A percentile compares a stretch with the other conserved stretches of the same genome.
These are phyloP conservation scores for Cathartes aura DNA, from an alignment of 2,113 vertebrate genomes.

Conservation along the genomic window DNA sequence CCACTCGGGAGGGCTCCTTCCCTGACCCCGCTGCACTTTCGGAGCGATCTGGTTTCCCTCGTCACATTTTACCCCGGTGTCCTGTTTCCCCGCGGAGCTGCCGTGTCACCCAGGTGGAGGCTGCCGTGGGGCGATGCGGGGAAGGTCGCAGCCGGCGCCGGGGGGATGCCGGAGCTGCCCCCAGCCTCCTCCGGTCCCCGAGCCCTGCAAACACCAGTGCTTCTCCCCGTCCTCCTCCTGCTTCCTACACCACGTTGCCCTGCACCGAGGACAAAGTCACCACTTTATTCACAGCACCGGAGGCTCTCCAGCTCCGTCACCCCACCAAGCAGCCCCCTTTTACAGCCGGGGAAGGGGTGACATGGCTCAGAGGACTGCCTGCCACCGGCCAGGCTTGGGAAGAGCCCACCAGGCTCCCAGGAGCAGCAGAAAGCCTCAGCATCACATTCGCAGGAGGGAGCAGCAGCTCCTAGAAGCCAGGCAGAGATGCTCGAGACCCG, in stretches of 20 bases:
- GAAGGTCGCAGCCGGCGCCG: accelerated
- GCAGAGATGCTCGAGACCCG: accelerated
- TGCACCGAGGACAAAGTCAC: background rate
- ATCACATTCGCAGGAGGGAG: background rate
- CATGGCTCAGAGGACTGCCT: background rate
- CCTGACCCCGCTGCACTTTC: accelerated
- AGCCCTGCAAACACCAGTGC: background rate
- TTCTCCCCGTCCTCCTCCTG: background rate
- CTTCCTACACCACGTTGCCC: background rate
- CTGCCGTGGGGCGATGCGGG: accelerated
- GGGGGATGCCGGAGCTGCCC: background rate
- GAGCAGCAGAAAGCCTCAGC: background rate
- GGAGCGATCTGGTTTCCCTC: background rate
- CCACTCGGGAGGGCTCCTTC: background rate
- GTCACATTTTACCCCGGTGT: background rate
- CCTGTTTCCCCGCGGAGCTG: background rate
- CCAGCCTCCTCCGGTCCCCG: background rate
- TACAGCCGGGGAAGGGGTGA: background rate
- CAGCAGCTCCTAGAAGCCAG: background rate
- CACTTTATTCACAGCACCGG: constrained; percentile 4
- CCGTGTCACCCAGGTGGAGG: accelerated
- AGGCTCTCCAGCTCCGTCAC: background rate
- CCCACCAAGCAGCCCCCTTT: background rate
- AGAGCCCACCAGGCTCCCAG: background rate
- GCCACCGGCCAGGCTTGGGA: background rate